Conservation (phyloP, 30 jellyfish, hydroid and myxozoan genomes). For the Nemopilema nomurai region DNA sequence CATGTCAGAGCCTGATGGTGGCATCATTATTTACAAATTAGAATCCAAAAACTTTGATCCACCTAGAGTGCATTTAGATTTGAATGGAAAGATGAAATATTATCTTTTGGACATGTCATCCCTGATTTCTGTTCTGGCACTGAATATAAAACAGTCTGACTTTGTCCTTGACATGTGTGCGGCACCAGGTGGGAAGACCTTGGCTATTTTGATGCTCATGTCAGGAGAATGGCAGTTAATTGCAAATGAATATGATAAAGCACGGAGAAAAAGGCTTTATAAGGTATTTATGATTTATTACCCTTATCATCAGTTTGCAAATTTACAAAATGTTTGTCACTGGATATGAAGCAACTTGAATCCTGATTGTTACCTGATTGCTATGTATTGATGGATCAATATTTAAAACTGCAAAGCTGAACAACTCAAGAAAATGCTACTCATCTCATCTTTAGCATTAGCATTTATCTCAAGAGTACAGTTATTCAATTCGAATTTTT, state of each 20-base stretch:
- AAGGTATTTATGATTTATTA: no score
- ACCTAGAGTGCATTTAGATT: not conserved
- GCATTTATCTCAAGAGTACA: no score
- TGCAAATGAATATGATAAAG: slow-evolving; percentile 44
- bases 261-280: slow-evolving; percentile 46
- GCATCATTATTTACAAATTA: not conserved
- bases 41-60: not conserved
- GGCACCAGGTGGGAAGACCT: slow-evolving; percentile 81
- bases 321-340: no score
- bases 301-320: no score
- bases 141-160: slow-evolving; percentile 47
- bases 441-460: no score
- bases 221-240: slow-evolving; percentile 55
- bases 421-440: no score
- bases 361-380: no score
- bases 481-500: no score
- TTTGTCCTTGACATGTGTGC: slow-evolving; percentile 77
- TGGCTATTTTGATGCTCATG: slow-evolving; percentile 55
- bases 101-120: slow-evolving; percentile 73
- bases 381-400: no score
- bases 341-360: no score
- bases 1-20: not conserved
- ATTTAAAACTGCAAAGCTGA: no score
- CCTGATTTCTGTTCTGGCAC: slow-evolving; percentile 65
- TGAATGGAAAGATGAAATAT: slow-evolving; percentile 31